Conservation (phyloP, 2,113 vertebrate species). For the Albula goreensis region DNA sequence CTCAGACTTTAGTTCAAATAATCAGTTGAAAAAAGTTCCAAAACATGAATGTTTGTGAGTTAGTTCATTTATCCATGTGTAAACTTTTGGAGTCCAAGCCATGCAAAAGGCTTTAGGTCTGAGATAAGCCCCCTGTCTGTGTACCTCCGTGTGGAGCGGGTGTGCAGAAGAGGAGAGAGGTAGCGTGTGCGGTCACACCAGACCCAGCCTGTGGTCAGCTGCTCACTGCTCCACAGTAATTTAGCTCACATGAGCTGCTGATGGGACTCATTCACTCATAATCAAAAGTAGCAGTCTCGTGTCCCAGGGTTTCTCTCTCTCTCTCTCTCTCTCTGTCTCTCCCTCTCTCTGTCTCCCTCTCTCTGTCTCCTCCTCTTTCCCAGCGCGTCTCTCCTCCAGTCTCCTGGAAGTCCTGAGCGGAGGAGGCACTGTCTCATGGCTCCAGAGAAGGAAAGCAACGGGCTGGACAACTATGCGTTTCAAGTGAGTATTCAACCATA, state of each 20-base stretch:
- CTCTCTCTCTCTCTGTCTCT: conserved; percentile 32
- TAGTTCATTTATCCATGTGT: neutral
- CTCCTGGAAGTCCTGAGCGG: conserved; percentile 25
- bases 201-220: conserved; percentile 44
- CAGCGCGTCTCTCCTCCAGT: neutral
- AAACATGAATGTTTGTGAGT: too few relatives aligned
- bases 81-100: neutral
- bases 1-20: too few relatives aligned
- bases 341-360: neutral
- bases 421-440: conserved; percentile 52
- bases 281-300: neutral
- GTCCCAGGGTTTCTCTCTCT: neutral
- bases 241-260: conserved; percentile 64
- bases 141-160: too few relatives aligned
- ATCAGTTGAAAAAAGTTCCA: too few relatives aligned
- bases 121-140: neutral
- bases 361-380: conserved; percentile 9
- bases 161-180: neutral
- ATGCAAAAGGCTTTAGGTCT: neutral
- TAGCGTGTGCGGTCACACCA: neutral
- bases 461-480: conserved; percentile 63
- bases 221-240: conserved; percentile 53
- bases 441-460: conserved; percentile 61
- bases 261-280: conserved; percentile 49
- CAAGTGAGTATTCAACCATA: conserved; percentile 60